A percentile compares a stretch with the other conserved stretches of the same genome.
These are phyloP conservation scores for Oncopeltus fasciatus DNA, from an alignment of 1,140 invertebrate species.

Conservation along the genomic window DNA sequence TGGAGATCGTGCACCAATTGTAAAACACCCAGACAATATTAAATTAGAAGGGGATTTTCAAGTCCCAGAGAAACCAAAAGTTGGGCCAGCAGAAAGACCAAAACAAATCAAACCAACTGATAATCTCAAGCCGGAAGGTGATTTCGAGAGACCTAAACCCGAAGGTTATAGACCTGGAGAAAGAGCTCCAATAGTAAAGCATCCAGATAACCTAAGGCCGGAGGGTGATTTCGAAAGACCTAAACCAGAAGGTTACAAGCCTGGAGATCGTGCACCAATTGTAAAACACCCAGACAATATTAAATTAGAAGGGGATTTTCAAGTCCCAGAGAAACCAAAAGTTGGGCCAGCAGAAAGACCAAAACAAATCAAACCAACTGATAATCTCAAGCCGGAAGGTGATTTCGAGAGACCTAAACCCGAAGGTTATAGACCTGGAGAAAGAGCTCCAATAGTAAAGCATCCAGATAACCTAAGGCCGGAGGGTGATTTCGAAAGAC, in stretches of 20 bases:
- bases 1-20: constrained; percentile 29
- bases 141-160: constrained; percentile 36
- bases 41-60: constrained; percentile 35
- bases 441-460: constrained; percentile 26
- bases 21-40: constrained; percentile 20
- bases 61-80: constrained; percentile 30
- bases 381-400: constrained; percentile 40
- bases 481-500: constrained; percentile 39
- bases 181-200: constrained; percentile 28
- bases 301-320: constrained; percentile 40
- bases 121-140: constrained; percentile 41
- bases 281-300: constrained; percentile 36
- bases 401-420: constrained; percentile 38
- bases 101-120: constrained; percentile 39
- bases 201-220: constrained; percentile 39
- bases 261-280: constrained; percentile 36
- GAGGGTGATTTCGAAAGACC: constrained; percentile 49
- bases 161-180: constrained; percentile 30
- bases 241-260: constrained; percentile 34
- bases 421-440: constrained; percentile 30
- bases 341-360: constrained; percentile 25
- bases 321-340: constrained; percentile 30
- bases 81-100: constrained; percentile 31
- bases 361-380: constrained; percentile 31
- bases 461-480: constrained; percentile 37